Percentiles rank a stretch among this genome's conserved stretches.
Conservation (phyloP, 2,888 invertebrate species). For the Tetragonisca angustula region DNA sequence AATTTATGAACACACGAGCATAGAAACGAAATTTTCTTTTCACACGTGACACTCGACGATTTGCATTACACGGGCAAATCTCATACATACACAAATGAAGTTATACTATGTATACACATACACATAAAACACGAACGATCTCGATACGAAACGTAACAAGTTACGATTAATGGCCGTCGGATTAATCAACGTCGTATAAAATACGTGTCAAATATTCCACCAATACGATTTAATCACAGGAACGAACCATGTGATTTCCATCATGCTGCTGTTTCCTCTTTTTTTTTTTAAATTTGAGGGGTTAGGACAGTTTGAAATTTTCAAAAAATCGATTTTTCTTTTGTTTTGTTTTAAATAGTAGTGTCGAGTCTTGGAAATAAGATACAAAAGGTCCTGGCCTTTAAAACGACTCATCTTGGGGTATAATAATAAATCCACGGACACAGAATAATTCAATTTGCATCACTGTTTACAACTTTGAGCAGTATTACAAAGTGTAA, state of each 20-base stretch:
- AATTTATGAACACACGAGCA: not conserved
- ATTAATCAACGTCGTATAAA: slow-evolving; percentile 13
- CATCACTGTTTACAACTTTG: too few relatives aligned
- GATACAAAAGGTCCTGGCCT: too few relatives aligned
- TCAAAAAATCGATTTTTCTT: too few relatives aligned
- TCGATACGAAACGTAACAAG: not conserved
- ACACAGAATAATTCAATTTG: too few relatives aligned
- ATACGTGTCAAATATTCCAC: slow-evolving; percentile 9
- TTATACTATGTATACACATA: not conserved
- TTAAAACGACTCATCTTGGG: too few relatives aligned
- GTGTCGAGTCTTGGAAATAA: too few relatives aligned
- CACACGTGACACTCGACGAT: not conserved
- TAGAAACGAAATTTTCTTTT: not conserved
- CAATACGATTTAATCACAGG: not conserved
- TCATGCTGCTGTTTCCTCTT: slow-evolving; percentile 38
- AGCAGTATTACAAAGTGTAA: too few relatives aligned
- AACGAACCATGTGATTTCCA: not conserved
- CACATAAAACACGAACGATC: not conserved
- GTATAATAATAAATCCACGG: too few relatives aligned
- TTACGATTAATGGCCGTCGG: slow-evolving; percentile 1
- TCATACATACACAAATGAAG: not conserved
- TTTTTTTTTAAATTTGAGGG: not conserved
- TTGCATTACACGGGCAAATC: not conserved
- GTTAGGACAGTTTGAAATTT: too few relatives aligned
- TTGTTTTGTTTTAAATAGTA: too few relatives aligned